A percentile compares a stretch with the other conserved stretches of the same genome.
Evolutionary conservation across 2,888 invertebrate species (phyloP).

Genomic region (Luffia ferchaultella): DNA sequence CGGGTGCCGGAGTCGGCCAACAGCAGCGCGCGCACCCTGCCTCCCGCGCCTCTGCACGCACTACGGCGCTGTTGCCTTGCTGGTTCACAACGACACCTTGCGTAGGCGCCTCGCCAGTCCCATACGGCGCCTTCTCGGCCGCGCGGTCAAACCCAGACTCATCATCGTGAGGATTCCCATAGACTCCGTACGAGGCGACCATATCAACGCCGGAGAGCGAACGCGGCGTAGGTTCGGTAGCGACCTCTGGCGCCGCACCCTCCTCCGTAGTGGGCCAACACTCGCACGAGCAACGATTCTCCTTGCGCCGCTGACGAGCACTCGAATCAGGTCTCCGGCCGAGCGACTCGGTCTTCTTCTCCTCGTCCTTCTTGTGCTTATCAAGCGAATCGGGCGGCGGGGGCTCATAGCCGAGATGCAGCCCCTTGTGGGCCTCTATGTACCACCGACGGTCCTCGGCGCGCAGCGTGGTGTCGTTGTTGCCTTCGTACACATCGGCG

Average conservation of each 20-base stretch:
- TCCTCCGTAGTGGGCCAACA: constrained; percentile 60
- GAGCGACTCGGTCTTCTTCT: constrained; percentile 48
- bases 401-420: constrained; percentile 41
- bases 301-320: constrained; percentile 49
- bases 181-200: constrained; percentile 63
- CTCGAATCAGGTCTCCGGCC: constrained; percentile 43
- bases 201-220: constrained; percentile 58
- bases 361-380: constrained; percentile 57
- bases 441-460: constrained; percentile 63
- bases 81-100: constrained; percentile 63
- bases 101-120: constrained; percentile 48
- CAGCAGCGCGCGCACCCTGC: constrained; percentile 45
- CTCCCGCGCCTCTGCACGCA: constrained; percentile 31
- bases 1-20: constrained; percentile 31
- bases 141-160: constrained; percentile 55
- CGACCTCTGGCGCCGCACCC: constrained; percentile 40
- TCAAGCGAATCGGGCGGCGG: constrained; percentile 32
- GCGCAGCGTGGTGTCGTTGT: constrained; percentile 58
- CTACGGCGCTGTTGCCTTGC: constrained; percentile 58
- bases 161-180: constrained; percentile 55
- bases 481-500: constrained; percentile 60
- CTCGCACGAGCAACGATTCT: constrained; percentile 59
- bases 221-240: constrained; percentile 44
- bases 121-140: constrained; percentile 47
- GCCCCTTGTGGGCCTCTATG: constrained; percentile 58